Conservation (phyloP, 1,140 invertebrate species). For the Drosophila miranda region DNA sequence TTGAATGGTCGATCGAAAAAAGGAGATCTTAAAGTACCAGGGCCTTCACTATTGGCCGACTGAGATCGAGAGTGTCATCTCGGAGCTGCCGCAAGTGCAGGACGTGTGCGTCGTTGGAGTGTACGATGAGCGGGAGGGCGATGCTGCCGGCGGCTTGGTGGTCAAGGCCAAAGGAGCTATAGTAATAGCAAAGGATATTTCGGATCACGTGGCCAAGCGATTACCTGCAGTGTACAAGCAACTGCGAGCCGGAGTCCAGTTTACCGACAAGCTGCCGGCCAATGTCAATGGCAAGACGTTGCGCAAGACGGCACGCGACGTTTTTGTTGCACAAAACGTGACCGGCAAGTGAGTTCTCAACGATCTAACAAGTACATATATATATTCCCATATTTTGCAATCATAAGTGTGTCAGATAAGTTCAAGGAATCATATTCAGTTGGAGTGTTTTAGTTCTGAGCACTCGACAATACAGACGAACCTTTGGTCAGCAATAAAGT, state of each 20-base stretch:
- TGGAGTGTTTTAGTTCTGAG: constrained; percentile 4
- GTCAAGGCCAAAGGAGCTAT: constrained; percentile 39
- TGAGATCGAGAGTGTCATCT: constrained; percentile 66
- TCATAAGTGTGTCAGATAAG: constrained; percentile 31
- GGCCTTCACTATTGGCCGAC: constrained; percentile 79
- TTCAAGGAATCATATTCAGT: constrained; percentile 1
- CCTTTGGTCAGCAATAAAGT: constrained; percentile 38
- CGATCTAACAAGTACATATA: constrained; percentile 2
- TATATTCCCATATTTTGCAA: constrained; percentile 7
- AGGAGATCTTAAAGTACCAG: constrained; percentile 89
- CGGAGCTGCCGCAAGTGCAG: constrained; percentile 51
- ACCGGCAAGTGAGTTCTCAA: constrained; percentile 19
- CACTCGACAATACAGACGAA: constrained; percentile 5
- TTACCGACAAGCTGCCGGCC: constrained; percentile 85
- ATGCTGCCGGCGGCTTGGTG: constrained; percentile 65
- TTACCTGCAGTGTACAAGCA: constrained; percentile 83
- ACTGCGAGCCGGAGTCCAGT: constrained; percentile 85
- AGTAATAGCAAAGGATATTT: constrained; percentile 52
- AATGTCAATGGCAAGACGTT: constrained; percentile 87
- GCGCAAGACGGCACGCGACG: constrained; percentile 82
- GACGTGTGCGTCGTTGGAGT: constrained; percentile 74
- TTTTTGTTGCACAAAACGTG: constrained; percentile 53
- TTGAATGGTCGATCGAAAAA: constrained; percentile 88
- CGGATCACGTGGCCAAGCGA: constrained; percentile 64
- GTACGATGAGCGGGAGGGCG: constrained; percentile 60